A percentile compares a stretch with the other conserved stretches of the same genome.
These are phyloP conservation scores for Pionites leucogaster DNA, from an alignment of 2,113 vertebrate species.

Conservation along the genomic window DNA sequence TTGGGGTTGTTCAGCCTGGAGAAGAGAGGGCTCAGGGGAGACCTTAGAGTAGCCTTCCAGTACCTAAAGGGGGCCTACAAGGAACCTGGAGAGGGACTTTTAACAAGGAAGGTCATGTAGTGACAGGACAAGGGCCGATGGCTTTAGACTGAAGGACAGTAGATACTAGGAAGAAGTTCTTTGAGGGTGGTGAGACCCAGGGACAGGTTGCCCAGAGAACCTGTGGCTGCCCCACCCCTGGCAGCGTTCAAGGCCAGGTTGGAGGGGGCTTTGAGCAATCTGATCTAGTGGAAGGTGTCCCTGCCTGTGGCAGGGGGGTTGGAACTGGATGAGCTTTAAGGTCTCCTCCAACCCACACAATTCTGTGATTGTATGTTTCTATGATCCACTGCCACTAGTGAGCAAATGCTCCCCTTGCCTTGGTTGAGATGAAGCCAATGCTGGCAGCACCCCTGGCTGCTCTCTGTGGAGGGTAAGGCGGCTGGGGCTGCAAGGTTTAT, in stretches of 20 bases:
- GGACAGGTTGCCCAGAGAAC: not conserved
- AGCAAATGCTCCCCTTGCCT: not conserved
- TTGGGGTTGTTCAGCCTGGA: not conserved
- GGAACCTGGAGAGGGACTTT: not conserved
- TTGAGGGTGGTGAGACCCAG: not conserved
- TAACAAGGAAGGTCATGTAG: not conserved
- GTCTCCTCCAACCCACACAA: not conserved
- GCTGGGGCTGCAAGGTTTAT: not conserved
- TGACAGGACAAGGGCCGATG: not conserved
- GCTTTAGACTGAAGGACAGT: not conserved
- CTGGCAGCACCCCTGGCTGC: not conserved
- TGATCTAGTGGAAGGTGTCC: not conserved
- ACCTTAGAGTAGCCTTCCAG: not conserved
- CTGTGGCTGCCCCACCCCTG: not conserved
- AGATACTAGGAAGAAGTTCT: not conserved
- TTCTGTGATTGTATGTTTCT: not conserved
- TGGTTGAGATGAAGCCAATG: not conserved
- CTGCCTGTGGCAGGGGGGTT: not conserved
- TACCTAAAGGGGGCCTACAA: not conserved
- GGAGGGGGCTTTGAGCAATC: not conserved
- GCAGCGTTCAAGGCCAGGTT: not conserved
- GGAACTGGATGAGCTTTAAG: not conserved
- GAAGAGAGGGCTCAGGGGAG: not conserved
- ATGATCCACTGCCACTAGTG: fast-evolving
- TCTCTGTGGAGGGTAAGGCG: not conserved